These are phyloP conservation scores for Narcine bancroftii DNA, from an alignment of 2,113 vertebrate species.

Conservation along the genomic window DNA sequence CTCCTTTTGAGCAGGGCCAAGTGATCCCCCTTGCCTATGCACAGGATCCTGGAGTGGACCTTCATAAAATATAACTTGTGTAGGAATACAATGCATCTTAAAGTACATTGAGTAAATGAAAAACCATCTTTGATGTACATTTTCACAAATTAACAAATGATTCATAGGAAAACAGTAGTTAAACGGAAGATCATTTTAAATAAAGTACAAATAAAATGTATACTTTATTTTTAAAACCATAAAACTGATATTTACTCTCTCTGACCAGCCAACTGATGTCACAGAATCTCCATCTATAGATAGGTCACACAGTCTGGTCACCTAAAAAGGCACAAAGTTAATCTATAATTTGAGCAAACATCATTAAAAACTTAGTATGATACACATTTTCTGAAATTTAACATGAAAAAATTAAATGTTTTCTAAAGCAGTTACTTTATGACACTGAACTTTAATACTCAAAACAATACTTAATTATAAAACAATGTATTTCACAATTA, in stretches of 20 bases:
- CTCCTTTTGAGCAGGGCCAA: neutral
- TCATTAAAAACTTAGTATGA: too few relatives aligned
- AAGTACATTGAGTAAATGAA: neutral
- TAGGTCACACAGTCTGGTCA: constrained; percentile 90
- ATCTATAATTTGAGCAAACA: neutral
- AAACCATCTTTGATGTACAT: neutral
- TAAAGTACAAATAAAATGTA: neutral
- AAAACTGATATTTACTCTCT: constrained; percentile 67
- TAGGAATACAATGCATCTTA: neutral
- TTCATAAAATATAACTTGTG: neutral
- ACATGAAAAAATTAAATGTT: neutral
- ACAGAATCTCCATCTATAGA: constrained; percentile 96
- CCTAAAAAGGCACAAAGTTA: constrained; percentile 54
- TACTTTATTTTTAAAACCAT: neutral
- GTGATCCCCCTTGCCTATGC: too few relatives aligned
- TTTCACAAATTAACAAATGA: constrained; percentile 7
- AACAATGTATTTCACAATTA: neutral
- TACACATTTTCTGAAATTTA: neutral
- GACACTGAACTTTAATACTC: neutral
- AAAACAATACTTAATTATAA: neutral
- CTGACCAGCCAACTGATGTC: constrained; percentile 95
- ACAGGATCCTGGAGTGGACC: too few relatives aligned
- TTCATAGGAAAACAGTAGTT: neutral
- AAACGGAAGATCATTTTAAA: neutral
- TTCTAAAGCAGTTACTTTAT: neutral